Evolutionary conservation across 2,888 invertebrate genomes (phyloP).

Genomic region (Leptogaster cylindrica): DNA sequence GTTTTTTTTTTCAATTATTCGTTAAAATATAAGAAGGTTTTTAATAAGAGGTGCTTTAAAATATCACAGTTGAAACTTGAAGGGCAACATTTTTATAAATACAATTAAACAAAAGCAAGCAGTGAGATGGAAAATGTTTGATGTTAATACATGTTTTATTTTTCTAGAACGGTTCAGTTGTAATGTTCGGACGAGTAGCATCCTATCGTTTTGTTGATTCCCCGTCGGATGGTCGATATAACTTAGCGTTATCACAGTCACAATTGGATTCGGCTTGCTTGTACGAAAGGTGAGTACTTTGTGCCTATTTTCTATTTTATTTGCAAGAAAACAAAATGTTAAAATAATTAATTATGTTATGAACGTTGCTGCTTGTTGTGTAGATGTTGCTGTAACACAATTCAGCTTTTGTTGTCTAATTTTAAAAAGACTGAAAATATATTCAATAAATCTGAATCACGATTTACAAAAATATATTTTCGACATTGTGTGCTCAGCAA

Average conservation of each 20-base stretch:
- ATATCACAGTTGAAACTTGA: too few relatives aligned
- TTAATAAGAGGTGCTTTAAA: too few relatives aligned
- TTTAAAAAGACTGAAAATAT: too few relatives aligned
- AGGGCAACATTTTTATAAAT: too few relatives aligned
- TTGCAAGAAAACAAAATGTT: not conserved
- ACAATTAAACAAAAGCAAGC: too few relatives aligned
- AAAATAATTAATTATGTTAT: slow-evolving; percentile 12
- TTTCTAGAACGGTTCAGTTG: slow-evolving; percentile 77
- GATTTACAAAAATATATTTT: not conserved
- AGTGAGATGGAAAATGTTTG: too few relatives aligned
- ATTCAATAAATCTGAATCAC: too few relatives aligned
- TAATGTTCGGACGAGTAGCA: slow-evolving; percentile 86
- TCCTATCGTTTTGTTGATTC: slow-evolving; percentile 87
- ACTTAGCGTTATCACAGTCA: slow-evolving; percentile 76
- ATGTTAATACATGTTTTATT: not conserved
- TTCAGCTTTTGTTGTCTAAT: slow-evolving; percentile 4
- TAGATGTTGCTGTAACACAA: too few relatives aligned
- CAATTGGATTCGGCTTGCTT: slow-evolving; percentile 77
- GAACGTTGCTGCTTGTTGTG: slow-evolving; percentile 10
- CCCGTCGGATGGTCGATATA: slow-evolving; percentile 77
- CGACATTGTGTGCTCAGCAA: not conserved
- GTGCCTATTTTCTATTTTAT: not conserved
- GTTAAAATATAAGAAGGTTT: too few relatives aligned
- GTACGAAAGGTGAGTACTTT: slow-evolving; percentile 75
- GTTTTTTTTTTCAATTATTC: too few relatives aligned